Base-by-base conservation (phyloP, 2,113 vertebrate species). In the Deroptyus accipitrinus region DNA sequence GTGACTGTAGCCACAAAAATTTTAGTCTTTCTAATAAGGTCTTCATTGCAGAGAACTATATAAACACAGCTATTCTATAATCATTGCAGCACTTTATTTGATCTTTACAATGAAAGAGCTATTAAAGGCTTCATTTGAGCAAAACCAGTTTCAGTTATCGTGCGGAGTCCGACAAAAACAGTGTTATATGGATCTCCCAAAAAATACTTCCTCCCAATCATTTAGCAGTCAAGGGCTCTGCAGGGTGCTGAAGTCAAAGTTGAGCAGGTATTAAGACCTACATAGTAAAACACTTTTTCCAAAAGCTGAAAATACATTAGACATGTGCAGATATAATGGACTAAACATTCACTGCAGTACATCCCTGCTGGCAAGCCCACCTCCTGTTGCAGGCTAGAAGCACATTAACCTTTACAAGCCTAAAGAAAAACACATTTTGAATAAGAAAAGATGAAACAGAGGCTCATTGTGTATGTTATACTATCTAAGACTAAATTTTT, bases 351-450 rank as follows among this genome's bases (percentile, higher is more conserved):
- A 86, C 19, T 20, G 44, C n/a, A 66, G 24, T n/a, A 79, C 24
- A 44, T 25, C 54, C 75, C 59, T 66, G 39, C 48, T 54, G 63
- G 49, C 49, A 92, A 95, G 44, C 33, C 37, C 33, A 24, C 27
- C 66, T 93, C 52, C 62, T 52, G 70, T 85, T 86, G 37, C 75
- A 90, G 41, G n/a, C 46, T 57, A 83, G 59, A 88, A 74, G 44
- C 11, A 7, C 5, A 33, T 11, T 42, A 63, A 16, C 62, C 75
- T 27, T 83, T 10, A 76, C 10, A 66, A 51, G 18, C 46, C 73
- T 57, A 76, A 93, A 92, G 35, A 17, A 88, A 83, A 94, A 55
- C 30, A 69, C 23, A 54, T 17, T 87, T 33, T 76, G 52, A 13
- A 10, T 42, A 73, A 88, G 25, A 80, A 86, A 90, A 83, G 13